Conservation (phyloP, 2,797 vertebrate species). For the Threskiornis aethiopicus region DNA sequence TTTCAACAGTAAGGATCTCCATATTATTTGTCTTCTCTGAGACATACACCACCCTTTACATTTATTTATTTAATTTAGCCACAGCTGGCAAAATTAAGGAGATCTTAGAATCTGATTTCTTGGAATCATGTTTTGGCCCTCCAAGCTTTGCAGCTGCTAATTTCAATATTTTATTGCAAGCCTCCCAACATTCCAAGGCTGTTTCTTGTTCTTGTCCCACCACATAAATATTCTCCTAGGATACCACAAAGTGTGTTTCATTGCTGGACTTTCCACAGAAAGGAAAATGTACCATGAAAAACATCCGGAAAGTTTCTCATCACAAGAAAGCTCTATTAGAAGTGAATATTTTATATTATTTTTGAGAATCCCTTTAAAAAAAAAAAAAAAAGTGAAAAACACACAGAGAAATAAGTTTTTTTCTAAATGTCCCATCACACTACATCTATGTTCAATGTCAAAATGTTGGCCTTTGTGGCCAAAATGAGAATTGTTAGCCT, state of each 20-base stretch:
- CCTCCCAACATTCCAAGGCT: background rate
- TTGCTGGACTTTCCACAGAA: background rate
- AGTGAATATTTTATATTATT: background rate
- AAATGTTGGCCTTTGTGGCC: background rate
- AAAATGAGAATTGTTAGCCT: background rate
- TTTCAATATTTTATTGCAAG: background rate
- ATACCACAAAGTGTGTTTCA: background rate
- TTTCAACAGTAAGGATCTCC: background rate
- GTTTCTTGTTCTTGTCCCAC: background rate
- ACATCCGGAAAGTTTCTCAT: background rate
- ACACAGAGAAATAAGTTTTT: background rate
- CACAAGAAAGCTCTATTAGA: background rate
- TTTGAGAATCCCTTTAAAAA: background rate
- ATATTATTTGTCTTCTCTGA: background rate
- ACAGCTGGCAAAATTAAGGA: background rate
- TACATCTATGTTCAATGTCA: background rate
- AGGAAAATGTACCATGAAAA: background rate
- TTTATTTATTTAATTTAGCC: background rate
- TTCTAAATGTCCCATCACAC: background rate
- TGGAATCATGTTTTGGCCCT: background rate
- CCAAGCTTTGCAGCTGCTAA: background rate
- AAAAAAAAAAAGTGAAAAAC: background rate
- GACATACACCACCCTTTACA: rapidly evolving
- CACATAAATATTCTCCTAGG: background rate
- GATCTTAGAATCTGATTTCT: background rate